A percentile compares a stretch with the other conserved stretches of the same genome.
Evolutionary conservation across 1,140 invertebrate species (phyloP).

Genomic region (Drosophila punjabiensis): DNA sequence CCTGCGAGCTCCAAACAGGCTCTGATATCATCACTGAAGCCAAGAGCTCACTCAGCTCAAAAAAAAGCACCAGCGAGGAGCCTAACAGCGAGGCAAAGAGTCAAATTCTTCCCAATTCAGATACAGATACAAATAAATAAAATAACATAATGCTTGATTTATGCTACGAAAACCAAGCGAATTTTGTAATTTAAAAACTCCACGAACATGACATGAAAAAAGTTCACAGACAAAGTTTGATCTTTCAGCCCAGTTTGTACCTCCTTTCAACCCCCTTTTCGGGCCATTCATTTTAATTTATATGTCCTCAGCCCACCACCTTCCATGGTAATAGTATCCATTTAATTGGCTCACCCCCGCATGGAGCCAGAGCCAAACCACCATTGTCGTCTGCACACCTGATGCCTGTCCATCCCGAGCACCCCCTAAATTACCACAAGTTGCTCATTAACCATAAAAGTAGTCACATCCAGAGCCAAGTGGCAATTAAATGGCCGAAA

Average conservation of each 20-base stretch:
- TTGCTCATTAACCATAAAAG: conserved; percentile 79
- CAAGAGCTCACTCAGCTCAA: conserved; percentile 73
- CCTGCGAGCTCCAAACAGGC: conserved; percentile 75
- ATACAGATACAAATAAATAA: too few species aligned
- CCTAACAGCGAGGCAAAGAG: conserved; percentile 61
- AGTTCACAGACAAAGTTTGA: background rate
- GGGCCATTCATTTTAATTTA: conserved; percentile 66
- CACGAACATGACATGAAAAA: background rate
- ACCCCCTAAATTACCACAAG: conserved; percentile 55
- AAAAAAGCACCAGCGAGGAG: conserved; percentile 86
- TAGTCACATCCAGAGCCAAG: conserved; percentile 75
- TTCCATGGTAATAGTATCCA: conserved; percentile 41
- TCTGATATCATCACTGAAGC: conserved; percentile 84
- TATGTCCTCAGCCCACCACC: conserved; percentile 22
- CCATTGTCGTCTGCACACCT: conserved; percentile 46
- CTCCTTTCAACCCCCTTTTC: background rate
- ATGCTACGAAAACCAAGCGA: background rate
- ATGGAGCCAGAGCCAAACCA: background rate
- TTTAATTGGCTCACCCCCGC: conserved; percentile 61
- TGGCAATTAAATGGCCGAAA: conserved; percentile 78
- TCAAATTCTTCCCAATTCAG: background rate
- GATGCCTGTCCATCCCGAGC: conserved; percentile 37
- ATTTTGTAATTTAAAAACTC: background rate
- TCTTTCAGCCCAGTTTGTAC: background rate
- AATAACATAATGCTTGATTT: background rate